Percentiles rank a stretch among this genome's conserved stretches.
Conservation (phyloP, 2,888 invertebrate species). For the Julus scanicus region DNA sequence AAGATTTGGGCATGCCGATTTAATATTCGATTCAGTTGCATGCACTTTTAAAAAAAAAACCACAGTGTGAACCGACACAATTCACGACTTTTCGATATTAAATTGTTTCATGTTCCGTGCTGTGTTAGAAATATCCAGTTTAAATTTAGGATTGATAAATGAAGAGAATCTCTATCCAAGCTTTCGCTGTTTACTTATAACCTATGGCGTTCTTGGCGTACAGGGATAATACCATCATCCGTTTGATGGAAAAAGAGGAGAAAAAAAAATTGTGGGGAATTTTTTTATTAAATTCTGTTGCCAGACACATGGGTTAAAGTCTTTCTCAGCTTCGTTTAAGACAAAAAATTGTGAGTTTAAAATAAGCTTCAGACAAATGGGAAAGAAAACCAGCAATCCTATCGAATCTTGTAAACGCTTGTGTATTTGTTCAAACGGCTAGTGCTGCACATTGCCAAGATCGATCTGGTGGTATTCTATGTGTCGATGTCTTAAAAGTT, state of each 20-base stretch:
- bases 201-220: background rate
- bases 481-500: conserved; percentile 30
- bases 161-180: background rate
- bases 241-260: background rate
- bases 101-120: background rate
- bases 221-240: conserved; percentile 13
- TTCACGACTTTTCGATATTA: background rate
- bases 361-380: conserved; percentile 38
- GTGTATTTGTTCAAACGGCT: background rate
- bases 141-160: conserved; percentile 15
- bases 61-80: background rate
- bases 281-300: conserved; percentile 37
- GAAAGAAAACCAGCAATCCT: background rate
- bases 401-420: conserved; percentile 14
- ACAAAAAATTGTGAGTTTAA: conserved; percentile 10
- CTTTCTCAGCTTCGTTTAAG: conserved; percentile 14
- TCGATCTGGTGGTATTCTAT: conserved; percentile 7
- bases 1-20: background rate
- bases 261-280: background rate
- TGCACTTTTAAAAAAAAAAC: background rate
- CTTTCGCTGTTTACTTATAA: background rate
- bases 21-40: background rate
- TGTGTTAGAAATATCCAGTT: background rate
- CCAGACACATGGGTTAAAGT: conserved; percentile 13
- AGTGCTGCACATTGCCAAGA: background rate